Base-by-base conservation (phyloP, 64 coral and sea anemone species). In the Porites lutea region DNA sequence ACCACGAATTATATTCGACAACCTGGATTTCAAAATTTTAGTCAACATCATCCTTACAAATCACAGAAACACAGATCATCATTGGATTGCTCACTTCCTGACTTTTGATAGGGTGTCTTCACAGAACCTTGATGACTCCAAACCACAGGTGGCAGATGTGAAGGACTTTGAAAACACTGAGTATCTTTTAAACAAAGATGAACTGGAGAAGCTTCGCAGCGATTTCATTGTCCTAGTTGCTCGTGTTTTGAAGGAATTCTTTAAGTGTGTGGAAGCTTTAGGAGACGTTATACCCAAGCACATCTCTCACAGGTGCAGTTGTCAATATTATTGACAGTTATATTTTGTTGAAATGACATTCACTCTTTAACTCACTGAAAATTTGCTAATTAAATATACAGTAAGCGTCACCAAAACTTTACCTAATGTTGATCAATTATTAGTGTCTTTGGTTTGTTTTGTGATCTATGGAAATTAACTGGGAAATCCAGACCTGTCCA, bases 91-190 rank as follows among this genome's bases (percentile, higher is more conserved):
- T 12, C 87, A 89, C 55, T 77, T 75, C 20, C 51, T 75, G 52
- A 92, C 89, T 74, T 92, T 75, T 79, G 89, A 92, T 47, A 92
- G 89, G 51, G 89, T 92, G 79, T 70, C 89, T 50, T 84, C 89
- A 59, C 64, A 49, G 62, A 59, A 75, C 79, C 79, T 92, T 75
- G 89, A 92, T 92, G 89, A 75, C 65, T 74, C 78, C 53, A 83
- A 73, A 54, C 54, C 89, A 54, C 69, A 83, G 57, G 79, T 91
- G 60, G 52, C 19, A 12, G 23, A 92, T 46, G 4, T 84, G 59
- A 83, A 92, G 66, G 52, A 75, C 48, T 92, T 85, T 59, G 79
- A 92, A 23, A 82, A 92, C 69, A 92, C 75, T 47, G 65, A 83
- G 47, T 87, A 87, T 68, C 69, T 92, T 48, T 51, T 92, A 74